Conservation (phyloP, 2,113 vertebrate species). For the Syrmaticus mikado region DNA sequence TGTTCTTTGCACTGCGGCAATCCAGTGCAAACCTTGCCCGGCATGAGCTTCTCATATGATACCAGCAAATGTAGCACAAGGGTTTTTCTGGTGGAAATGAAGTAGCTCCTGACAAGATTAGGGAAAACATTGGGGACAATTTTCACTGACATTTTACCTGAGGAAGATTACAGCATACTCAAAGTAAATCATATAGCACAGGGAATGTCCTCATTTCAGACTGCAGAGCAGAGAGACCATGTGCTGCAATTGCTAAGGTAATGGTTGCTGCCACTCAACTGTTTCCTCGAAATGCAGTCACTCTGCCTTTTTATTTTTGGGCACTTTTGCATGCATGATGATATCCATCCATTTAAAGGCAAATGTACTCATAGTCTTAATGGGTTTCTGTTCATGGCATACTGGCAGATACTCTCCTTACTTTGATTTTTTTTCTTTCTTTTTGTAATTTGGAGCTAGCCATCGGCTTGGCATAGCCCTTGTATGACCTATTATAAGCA, state of each 20-base stretch:
- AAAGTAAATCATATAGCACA: constrained; percentile 58
- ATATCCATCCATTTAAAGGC: constrained; percentile 65
- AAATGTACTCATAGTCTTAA: constrained; percentile 62
- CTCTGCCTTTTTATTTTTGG: constrained; percentile 71
- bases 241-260: constrained; percentile 66
- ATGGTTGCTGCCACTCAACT: constrained; percentile 59
- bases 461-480: not conserved
- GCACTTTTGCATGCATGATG: constrained; percentile 68
- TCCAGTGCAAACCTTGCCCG: constrained; percentile 39
- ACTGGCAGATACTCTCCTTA: constrained; percentile 26
- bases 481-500: not conserved
- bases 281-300: constrained; percentile 63
- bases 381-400: constrained; percentile 57
- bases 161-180: constrained; percentile 20
- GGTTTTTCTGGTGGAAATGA: not conserved
- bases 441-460: constrained; percentile 1
- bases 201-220: constrained; percentile 68
- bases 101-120: constrained; percentile 23
- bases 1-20: constrained; percentile 27
- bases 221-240: constrained; percentile 46
- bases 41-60: constrained; percentile 5
- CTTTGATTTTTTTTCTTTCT: not conserved
- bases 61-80: not conserved
- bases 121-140: constrained; percentile 48
- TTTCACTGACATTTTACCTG: constrained; percentile 63